Evolutionary conservation across 2,113 vertebrate species (phyloP), one percentile per base, ranked within the genome.

Genomic region (Calypte anna): DNA sequence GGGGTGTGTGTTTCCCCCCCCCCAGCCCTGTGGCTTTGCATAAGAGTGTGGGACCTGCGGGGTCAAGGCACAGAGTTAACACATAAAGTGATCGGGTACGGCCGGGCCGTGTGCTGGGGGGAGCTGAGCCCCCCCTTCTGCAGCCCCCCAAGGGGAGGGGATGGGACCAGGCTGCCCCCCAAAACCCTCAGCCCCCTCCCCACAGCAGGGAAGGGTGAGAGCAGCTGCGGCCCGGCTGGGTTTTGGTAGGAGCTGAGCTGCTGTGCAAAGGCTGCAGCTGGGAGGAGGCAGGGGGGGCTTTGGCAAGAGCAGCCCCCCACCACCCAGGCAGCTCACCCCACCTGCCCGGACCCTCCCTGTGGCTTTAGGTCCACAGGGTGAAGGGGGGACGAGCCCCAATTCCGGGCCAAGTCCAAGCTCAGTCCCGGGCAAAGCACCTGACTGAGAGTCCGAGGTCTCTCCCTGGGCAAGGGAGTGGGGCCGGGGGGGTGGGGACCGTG

Each of bases 31-130:
- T 19, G 9, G 17, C 62, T 23, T 95, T 96, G 96, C 96, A 96
- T 96, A 96, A 82, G 72, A 76, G 40, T 74, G 66, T 91, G 75
- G 91, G 95, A 95, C 92, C 91, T 91, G 91, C 33, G 7, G 91
- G 96, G 96, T 96, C 96, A 97, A 96, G 92, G 92, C 93, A 96
- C 91, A 92, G 83, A 93, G 78, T 94, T 87, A 92, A 92, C 62
- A 75, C 22, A 0, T 86, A 85, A 91, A 89, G 88, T 93, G 92
- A 87, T 63, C 10, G 3, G 62, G 72, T 76, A 62, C 48, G 16
- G 40, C 68, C 25, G 14, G 63, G 63, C 68, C 73, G 76, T 78
- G 75, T 91, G 91, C 82, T 69, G 25, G 13, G 20, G 43, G 63
- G 64, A 70, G n/a, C 10, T 0, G 54, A 73, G n/a, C 10, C 36